Conservation (phyloP, 1,140 invertebrate genomes). For the Camponotus floridanus region DNA sequence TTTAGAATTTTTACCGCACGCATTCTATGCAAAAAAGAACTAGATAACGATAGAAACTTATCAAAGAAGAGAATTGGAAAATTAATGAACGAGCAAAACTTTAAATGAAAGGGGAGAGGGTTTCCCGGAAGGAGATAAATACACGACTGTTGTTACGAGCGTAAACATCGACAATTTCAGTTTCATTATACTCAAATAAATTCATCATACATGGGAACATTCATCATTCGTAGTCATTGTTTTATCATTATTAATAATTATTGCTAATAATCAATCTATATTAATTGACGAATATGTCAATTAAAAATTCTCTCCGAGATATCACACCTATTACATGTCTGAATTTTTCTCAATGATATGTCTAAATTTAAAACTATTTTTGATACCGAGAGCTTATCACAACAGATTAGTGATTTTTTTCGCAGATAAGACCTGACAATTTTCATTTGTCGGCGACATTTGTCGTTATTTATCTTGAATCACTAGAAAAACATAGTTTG, state of each 20-base stretch:
- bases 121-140: slow-evolving; percentile 52
- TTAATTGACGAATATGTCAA: not conserved
- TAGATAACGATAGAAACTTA: slow-evolving; percentile 5
- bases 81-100: not conserved
- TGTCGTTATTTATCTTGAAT: slow-evolving; percentile 25
- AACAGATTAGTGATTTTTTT: not conserved
- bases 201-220: slow-evolving; percentile 3
- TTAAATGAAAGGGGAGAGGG: slow-evolving; percentile 1
- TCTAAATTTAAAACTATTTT: not conserved
- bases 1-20: not conserved
- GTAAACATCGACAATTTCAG: slow-evolving; percentile 32
- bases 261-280: not conserved
- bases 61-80: not conserved
- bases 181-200: slow-evolving; percentile 31
- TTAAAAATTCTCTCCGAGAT: not conserved
- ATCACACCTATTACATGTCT: not conserved
- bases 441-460: not conserved
- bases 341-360: not conserved
- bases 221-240: slow-evolving; percentile 1
- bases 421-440: not conserved
- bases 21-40: not conserved
- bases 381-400: not conserved
- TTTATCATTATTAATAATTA: no score
- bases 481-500: slow-evolving; percentile 31
- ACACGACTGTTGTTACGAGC: slow-evolving; percentile 20